These are phyloP conservation scores for Fulica atra DNA, from an alignment of 2,113 vertebrate species.

Conservation along the genomic window DNA sequence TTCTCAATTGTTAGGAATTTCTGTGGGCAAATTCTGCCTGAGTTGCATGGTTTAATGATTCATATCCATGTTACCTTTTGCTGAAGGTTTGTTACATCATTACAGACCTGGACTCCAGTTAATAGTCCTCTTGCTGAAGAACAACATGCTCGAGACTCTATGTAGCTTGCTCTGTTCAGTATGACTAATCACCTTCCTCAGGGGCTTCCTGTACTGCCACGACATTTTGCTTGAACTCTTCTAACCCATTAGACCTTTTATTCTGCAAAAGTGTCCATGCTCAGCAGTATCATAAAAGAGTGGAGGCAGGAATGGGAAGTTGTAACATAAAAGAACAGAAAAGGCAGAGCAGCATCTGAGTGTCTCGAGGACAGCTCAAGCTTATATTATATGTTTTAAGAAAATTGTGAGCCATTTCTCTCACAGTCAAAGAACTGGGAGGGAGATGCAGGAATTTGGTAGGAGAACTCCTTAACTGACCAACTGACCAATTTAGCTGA, in stretches of 20 bases:
- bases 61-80: not conserved
- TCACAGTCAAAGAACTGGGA: not conserved
- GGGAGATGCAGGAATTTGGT: not conserved
- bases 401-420: not conserved
- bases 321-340: not conserved
- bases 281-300: not conserved
- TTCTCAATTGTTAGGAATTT: not conserved
- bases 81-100: not conserved
- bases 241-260: not conserved
- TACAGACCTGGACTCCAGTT: not conserved
- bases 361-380: not conserved
- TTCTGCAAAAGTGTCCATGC: not conserved
- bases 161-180: not conserved
- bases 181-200: not conserved
- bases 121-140: not conserved
- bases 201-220: not conserved
- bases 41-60: not conserved
- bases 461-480: not conserved
- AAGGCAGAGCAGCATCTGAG: not conserved
- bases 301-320: not conserved
- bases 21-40: not conserved
- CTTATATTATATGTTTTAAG: not conserved
- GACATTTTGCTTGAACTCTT: not conserved
- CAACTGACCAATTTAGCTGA: too few relatives aligned
- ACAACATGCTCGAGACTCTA: not conserved